Evolutionary conservation across 2,797 vertebrate species (phyloP).

Genomic region (Nothura maculosa): DNA sequence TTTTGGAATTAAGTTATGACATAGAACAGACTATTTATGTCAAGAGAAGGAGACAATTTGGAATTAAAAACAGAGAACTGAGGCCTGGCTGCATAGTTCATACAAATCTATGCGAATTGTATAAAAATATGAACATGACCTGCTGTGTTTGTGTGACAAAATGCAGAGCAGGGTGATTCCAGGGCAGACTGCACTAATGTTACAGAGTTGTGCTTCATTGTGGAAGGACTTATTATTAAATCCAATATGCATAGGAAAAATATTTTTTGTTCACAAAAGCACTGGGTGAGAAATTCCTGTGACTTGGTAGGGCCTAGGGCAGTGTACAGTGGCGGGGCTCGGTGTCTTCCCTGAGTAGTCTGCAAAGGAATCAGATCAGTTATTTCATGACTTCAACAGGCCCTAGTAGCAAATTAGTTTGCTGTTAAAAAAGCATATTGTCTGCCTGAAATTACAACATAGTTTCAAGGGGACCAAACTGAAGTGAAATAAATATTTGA

Average conservation of each 20-base stretch:
- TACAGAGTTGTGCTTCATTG: neutral
- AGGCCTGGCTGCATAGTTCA: neutral
- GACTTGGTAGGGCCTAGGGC: neutral
- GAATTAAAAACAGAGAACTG: neutral
- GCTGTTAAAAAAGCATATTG: neutral
- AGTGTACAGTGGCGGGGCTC: neutral
- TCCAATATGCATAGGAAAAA: neutral
- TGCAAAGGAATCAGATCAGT: neutral
- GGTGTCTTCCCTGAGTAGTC: neutral
- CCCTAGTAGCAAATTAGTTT: neutral
- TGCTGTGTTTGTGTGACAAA: neutral
- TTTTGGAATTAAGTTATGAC: slow-evolving; percentile 64
- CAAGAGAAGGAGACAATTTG: slow-evolving; percentile 46
- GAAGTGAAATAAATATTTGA: neutral
- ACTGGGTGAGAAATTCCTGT: neutral
- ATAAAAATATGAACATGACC: neutral
- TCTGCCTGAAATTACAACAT: neutral
- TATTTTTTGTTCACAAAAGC: neutral
- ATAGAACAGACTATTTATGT: slow-evolving; percentile 55
- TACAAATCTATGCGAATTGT: neutral
- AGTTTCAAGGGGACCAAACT: neutral
- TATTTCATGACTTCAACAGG: neutral
- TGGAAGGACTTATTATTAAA: neutral
- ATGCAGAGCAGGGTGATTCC: neutral
- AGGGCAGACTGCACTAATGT: neutral